phyloP scores from a whole-genome alignment of 2,113 vertebrate genomes.

The Penelope pileata region DNA sequence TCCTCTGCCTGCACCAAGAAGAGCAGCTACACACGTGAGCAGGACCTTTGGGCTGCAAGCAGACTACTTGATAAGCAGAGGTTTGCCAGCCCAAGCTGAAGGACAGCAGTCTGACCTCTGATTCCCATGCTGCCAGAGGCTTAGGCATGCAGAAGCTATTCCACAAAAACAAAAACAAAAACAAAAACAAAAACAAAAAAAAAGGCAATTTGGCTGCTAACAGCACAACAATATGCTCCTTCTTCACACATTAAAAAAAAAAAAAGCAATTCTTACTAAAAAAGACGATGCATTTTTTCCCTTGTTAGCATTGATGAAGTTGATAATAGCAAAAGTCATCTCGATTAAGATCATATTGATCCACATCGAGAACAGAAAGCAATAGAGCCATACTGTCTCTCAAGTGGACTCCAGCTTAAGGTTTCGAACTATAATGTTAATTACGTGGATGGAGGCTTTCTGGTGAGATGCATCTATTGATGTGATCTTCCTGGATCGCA shows the following conservation, averaged over 20 bases:
- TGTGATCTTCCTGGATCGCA: slow-evolving; percentile 22
- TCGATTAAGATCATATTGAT: neutral
- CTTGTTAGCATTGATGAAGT: neutral
- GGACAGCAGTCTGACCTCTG: neutral
- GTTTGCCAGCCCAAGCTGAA: neutral
- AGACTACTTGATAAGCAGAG: neutral
- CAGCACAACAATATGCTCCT: neutral
- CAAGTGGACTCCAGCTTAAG: neutral
- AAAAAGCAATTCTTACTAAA: neutral
- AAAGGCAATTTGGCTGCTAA: neutral
- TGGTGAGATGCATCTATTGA: neutral
- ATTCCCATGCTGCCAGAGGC: neutral
- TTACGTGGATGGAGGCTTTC: slow-evolving; percentile 5
- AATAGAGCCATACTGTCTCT: fast-evolving
- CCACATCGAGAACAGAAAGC: neutral
- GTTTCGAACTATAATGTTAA: neutral
- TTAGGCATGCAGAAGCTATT: neutral
- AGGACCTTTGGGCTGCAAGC: neutral
- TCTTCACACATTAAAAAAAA: fast-evolving
- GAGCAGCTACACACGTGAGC: neutral
- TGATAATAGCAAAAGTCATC: neutral
- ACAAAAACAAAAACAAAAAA: no score
- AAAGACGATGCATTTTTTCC: neutral
- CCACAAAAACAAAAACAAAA: no score
- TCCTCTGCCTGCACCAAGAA: neutral